Conservation (phyloP, 2,113 vertebrate species). For the Alectura lathami region DNA sequence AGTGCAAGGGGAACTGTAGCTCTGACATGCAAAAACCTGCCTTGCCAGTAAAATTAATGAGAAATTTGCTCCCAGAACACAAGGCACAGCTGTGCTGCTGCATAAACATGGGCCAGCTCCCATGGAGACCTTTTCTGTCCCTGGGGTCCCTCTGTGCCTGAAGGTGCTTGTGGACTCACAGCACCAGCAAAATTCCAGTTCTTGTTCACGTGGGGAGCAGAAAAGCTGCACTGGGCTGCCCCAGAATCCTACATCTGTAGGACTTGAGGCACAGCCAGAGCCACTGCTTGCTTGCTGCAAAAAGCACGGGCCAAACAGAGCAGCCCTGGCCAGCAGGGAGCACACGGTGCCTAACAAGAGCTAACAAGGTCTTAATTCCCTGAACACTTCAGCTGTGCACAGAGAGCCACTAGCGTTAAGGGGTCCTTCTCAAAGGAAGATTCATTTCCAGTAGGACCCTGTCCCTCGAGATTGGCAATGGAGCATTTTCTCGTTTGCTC, state of each 20-base stretch:
- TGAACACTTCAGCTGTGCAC: not conserved
- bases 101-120: not conserved
- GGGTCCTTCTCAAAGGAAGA: not conserved
- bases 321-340: not conserved
- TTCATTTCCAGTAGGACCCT: not conserved
- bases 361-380: not conserved
- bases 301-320: not conserved
- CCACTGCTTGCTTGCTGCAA: rapidly evolving
- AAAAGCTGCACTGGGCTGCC: not conserved
- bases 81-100: not conserved
- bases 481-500: not conserved
- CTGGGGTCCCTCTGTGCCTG: rapidly evolving
- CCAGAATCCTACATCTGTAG: rapidly evolving
- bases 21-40: not conserved
- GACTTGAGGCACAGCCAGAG: not conserved
- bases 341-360: rapidly evolving
- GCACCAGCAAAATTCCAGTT: not conserved
- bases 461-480: not conserved
- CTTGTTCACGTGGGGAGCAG: rapidly evolving
- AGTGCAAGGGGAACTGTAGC: not conserved
- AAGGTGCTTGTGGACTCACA: not conserved
- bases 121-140: not conserved
- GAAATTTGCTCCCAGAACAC: not conserved
- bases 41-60: not conserved
- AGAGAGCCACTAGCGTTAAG: not conserved